A percentile compares a stretch with the other conserved stretches of the same genome.
phyloP scores from a whole-genome alignment of 2,797 vertebrate genomes.

The Tokudaia muenninki region DNA sequence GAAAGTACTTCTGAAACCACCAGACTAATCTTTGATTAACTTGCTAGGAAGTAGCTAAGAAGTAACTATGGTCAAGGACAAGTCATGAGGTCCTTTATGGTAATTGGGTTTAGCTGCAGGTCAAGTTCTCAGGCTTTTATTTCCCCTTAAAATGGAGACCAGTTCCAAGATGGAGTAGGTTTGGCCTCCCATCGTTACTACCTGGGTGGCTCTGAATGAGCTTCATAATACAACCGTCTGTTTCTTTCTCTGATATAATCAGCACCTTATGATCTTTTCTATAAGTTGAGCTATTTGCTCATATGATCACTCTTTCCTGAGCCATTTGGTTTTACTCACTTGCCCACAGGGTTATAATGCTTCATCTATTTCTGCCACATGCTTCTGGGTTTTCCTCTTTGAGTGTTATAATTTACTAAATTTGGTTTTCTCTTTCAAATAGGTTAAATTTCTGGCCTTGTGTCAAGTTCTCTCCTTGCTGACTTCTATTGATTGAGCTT shows the following conservation, averaged over 20 bases:
- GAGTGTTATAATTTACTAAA: neutral
- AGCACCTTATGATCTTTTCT: neutral
- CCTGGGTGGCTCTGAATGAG: neutral
- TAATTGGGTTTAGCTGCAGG: neutral
- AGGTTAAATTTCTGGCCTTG: neutral
- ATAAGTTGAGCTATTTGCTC: neutral
- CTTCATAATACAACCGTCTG: neutral
- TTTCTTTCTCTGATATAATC: neutral
- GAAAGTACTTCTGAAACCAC: neutral
- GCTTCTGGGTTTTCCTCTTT: neutral
- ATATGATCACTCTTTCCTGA: neutral
- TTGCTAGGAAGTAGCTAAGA: neutral
- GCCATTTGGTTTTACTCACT: neutral
- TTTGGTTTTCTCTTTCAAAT: slow-evolving; percentile 9
- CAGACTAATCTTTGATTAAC: neutral
- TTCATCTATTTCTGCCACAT: neutral
- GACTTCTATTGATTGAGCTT: neutral
- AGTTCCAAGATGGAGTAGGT: neutral
- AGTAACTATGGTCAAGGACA: neutral
- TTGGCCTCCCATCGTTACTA: neutral
- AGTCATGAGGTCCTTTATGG: neutral
- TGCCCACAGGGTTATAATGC: neutral
- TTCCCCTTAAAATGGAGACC: neutral
- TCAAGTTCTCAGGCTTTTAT: neutral
- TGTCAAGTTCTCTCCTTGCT: neutral